A percentile compares a stretch with the other conserved stretches of the same genome.
Conservation (phyloP, 2,888 invertebrate genomes). For the Gerris lacustris region DNA sequence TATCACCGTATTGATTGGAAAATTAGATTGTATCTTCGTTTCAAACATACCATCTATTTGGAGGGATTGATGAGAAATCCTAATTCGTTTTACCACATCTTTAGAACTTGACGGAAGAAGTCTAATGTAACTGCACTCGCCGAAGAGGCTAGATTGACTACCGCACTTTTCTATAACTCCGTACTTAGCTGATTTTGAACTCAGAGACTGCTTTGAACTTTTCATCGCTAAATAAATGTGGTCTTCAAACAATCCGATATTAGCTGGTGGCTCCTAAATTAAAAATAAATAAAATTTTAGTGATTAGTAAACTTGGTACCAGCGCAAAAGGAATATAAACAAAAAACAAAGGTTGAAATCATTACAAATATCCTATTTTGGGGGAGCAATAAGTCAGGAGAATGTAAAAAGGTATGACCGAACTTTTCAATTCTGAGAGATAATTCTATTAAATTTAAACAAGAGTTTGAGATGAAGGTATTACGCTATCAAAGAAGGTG, state of each 20-base stretch:
- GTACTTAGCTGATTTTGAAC: background rate
- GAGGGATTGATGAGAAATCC: background rate
- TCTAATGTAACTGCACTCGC: background rate
- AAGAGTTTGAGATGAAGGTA: no score
- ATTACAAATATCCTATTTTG: no score
- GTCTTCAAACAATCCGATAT: constrained; percentile 48
- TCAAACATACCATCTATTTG: background rate
- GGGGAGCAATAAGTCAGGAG: no score
- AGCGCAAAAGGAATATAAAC: no score
- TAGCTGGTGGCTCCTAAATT: constrained; percentile 29
- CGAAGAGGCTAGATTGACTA: background rate
- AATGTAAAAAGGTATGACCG: no score
- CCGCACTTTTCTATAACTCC: background rate
- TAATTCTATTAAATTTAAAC: no score
- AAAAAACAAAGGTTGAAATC: no score
- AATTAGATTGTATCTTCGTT: no score
- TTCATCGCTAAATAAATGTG: constrained; percentile 47
- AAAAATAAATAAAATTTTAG: constrained; percentile 6
- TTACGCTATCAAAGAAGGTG: no score
- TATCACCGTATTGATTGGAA: no score
- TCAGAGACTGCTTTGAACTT: background rate
- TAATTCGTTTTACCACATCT: background rate
- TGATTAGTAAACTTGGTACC: no score
- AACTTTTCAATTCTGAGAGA: no score
- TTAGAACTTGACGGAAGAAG: background rate